Evolutionary conservation across 2,888 invertebrate genomes (phyloP).

Genomic region (Iphiclides podalirius): DNA sequence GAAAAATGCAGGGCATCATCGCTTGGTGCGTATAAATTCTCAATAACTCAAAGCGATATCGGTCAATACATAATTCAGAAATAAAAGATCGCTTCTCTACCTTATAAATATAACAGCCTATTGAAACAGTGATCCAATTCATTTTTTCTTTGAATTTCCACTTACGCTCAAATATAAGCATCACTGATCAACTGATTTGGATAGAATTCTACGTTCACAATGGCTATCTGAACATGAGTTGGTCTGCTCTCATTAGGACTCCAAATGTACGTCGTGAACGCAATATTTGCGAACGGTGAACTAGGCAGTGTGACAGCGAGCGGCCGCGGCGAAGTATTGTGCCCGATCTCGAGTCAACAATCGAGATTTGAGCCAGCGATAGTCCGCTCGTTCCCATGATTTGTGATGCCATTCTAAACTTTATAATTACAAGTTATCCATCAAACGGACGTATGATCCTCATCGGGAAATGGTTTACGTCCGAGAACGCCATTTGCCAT

Average conservation of each 20-base stretch:
- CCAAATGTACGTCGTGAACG: no score
- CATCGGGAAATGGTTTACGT: constrained; percentile 55
- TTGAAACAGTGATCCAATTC: no score
- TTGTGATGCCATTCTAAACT: constrained; percentile 74
- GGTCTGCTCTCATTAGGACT: no score
- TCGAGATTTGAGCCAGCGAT: constrained; percentile 71
- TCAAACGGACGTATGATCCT: constrained; percentile 71
- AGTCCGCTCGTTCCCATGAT: constrained; percentile 75
- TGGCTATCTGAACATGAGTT: no score
- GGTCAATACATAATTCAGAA: not conserved
- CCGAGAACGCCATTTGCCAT: constrained; percentile 45
- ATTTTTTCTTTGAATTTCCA: not conserved
- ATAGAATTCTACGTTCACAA: no score
- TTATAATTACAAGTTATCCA: constrained; percentile 75
- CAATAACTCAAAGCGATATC: constrained; percentile 8
- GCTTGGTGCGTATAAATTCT: constrained; percentile 11
- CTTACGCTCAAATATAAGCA: not conserved
- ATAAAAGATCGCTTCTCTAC: not conserved
- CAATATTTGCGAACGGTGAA: no score
- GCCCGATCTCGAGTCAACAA: constrained; percentile 53
- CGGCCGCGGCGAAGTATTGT: constrained; percentile 6
- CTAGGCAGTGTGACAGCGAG: constrained; percentile 65
- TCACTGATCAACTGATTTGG: no score
- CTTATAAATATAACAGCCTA: no score
- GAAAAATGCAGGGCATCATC: constrained; percentile 18